A percentile compares a stretch with the other conserved stretches of the same genome.
Conservation (phyloP, 2,797 vertebrate species). For the Clarias fuscus region DNA sequence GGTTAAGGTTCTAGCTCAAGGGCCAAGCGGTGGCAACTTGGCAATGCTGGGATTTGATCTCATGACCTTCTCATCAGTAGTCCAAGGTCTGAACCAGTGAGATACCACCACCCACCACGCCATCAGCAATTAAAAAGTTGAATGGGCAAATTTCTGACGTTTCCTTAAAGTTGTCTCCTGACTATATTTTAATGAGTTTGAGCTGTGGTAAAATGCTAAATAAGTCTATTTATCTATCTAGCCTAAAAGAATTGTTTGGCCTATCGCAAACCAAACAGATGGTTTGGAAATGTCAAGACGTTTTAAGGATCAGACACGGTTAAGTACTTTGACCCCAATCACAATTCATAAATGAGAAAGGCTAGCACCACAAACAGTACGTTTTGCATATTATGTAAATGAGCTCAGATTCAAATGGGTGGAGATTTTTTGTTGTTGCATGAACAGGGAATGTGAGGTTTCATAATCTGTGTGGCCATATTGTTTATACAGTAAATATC, state of each 20-base stretch:
- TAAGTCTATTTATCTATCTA: neutral
- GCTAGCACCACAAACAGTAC: too few relatives aligned
- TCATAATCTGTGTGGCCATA: neutral
- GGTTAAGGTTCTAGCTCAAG: neutral
- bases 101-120: neutral
- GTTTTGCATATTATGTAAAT: conserved; percentile 3
- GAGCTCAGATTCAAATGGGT: neutral
- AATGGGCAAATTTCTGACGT: neutral
- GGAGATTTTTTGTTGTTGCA: neutral
- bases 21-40: neutral
- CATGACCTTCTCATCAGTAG: neutral
- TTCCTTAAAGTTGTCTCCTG: neutral
- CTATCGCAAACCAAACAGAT: neutral
- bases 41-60: neutral
- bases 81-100: neutral
- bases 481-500: neutral
- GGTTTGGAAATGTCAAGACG: neutral
- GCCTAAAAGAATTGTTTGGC: neutral
- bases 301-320: neutral
- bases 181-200: neutral
- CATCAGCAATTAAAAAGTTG: neutral
- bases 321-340: conserved; percentile 6
- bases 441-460: neutral
- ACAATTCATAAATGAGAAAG: neutral
- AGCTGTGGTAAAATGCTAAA: too few relatives aligned